These are phyloP conservation scores for Clupea harengus DNA, from an alignment of 2,113 vertebrate species.

Conservation along the genomic window DNA sequence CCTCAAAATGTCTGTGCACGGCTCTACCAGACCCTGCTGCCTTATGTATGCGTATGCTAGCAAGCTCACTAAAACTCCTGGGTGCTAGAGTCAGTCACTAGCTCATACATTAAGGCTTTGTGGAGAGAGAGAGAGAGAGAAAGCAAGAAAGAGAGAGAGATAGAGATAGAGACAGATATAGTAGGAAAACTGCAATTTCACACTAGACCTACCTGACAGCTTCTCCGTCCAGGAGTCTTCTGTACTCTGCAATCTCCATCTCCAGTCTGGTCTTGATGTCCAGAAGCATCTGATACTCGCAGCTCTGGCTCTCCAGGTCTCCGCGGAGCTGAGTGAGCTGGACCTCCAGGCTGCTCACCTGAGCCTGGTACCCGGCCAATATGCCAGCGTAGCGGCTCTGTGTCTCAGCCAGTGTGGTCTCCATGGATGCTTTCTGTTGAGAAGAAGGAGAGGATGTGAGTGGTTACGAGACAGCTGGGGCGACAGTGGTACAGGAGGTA, in stretches of 20 bases:
- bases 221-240: conserved; percentile 69
- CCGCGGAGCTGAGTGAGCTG: conserved; percentile 70
- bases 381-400: conserved; percentile 67
- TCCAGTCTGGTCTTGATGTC: conserved; percentile 79
- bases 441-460: no score
- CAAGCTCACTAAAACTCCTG: no score
- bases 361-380: conserved; percentile 67
- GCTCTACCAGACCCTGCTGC: no score
- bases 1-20: no score
- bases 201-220: neutral
- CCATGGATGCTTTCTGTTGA: conserved; percentile 74
- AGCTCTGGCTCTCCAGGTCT: conserved; percentile 73
- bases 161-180: neutral
- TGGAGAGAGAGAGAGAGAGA: no score
- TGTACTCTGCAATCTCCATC: conserved; percentile 83
- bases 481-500: neutral
- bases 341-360: conserved; percentile 71
- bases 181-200: neutral
- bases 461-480: neutral
- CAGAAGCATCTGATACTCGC: conserved; percentile 78
- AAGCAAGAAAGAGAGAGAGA: neutral
- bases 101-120: no score
- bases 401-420: conserved; percentile 68
- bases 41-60: no score
- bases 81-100: no score